Evolutionary conservation across 2,797 vertebrate species (phyloP).

Genomic region (Acipenser ruthenus): DNA sequence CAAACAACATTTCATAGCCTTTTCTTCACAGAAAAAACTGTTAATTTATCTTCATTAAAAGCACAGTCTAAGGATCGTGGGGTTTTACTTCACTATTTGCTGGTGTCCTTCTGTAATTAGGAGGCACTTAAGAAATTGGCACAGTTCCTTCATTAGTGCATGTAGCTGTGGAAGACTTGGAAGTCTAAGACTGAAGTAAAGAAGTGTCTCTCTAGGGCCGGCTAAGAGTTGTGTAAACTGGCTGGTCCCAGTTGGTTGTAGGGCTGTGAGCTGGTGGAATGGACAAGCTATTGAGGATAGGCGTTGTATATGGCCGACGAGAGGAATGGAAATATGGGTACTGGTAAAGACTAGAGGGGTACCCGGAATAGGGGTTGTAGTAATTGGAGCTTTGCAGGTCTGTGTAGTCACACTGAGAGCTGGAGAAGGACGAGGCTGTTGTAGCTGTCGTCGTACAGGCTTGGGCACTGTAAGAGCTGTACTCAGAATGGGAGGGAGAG

Average conservation of each 20-base stretch:
- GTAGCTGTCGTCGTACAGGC: conserved; percentile 64
- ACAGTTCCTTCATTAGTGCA: conserved; percentile 57
- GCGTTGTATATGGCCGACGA: conserved; percentile 77
- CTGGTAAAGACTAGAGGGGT: conserved; percentile 86
- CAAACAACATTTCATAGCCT: conserved; percentile 28
- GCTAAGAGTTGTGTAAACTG: conserved; percentile 90
- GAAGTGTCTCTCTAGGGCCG: conserved; percentile 55
- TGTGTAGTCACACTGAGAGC: conserved; percentile 88
- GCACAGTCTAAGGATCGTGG: conserved; percentile 33
- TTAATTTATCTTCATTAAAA: conserved; percentile 13
- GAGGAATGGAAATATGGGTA: conserved; percentile 93
- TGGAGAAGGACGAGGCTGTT: conserved; percentile 66
- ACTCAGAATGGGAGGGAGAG: conserved; percentile 77
- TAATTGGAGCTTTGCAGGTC: conserved; percentile 91
- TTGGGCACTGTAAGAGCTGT: conserved; percentile 70
- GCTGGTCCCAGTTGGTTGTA: conserved; percentile 85
- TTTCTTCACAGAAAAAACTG: conserved; percentile 4
- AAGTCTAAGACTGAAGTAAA: conserved; percentile 7
- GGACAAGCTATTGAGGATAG: conserved; percentile 83
- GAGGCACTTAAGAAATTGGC: conserved; percentile 73
- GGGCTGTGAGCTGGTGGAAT: conserved; percentile 88
- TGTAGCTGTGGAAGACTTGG: conserved; percentile 37
- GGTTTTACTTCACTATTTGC: conserved; percentile 16
- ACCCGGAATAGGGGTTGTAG: conserved; percentile 84
- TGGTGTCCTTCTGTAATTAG: conserved; percentile 52